A percentile compares a stretch with the other conserved stretches of the same genome.
These are phyloP conservation scores for Oxycera nigricornis DNA, from an alignment of 2,888 invertebrate species.

Conservation along the genomic window DNA sequence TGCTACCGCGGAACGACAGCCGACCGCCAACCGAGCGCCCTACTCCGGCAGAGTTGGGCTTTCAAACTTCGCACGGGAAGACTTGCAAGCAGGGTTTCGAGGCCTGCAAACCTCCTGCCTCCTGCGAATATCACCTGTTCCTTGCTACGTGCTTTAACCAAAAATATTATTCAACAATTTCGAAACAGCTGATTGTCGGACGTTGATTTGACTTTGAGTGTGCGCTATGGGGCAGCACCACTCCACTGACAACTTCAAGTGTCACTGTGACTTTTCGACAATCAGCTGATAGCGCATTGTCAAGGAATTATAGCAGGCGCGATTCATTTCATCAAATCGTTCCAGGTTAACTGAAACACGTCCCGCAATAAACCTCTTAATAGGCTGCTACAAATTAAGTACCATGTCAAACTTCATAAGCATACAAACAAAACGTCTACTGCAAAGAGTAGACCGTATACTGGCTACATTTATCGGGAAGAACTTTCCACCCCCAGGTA, in stretches of 20 bases:
- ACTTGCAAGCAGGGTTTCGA: neutral
- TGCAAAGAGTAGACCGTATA: slow-evolving; percentile 16
- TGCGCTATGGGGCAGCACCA: slow-evolving; percentile 9
- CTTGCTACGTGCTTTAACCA: neutral
- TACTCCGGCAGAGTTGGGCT: neutral
- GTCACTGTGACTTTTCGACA: slow-evolving; percentile 13
- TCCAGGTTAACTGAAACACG: neutral
- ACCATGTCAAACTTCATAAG: slow-evolving; percentile 30
- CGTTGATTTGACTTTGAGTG: neutral
- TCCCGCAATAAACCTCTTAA: neutral
- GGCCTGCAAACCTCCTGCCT: neutral
- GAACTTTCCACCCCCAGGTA: slow-evolving; percentile 32
- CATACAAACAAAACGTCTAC: neutral
- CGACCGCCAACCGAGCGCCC: slow-evolving; percentile 4
- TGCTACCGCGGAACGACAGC: neutral
- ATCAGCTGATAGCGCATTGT: neutral
- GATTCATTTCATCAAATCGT: too few relatives aligned
- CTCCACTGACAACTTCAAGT: neutral
- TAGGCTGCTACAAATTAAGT: neutral
- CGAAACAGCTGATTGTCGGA: slow-evolving; percentile 36
- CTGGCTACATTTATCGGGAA: neutral
- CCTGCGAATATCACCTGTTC: neutral
- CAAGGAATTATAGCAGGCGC: too few relatives aligned
- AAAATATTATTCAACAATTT: slow-evolving; percentile 34
- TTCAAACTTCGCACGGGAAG: neutral